Percentiles rank a stretch among this genome's conserved stretches.
Evolutionary conservation across 2,797 vertebrate species (phyloP).

Genomic region (Crenuchus spilurus): DNA sequence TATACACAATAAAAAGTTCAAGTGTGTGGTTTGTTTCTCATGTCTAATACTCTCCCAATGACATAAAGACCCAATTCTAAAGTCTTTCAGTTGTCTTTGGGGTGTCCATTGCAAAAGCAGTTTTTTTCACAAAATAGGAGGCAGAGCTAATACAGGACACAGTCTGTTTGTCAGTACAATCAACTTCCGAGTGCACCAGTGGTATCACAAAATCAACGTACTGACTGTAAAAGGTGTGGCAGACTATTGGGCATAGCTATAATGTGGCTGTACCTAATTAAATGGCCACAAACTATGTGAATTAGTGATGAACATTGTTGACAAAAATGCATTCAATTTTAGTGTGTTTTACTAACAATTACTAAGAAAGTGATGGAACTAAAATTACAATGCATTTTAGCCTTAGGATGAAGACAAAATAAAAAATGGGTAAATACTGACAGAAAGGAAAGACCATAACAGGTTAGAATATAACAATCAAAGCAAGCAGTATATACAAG

Average conservation of each 20-base stretch:
- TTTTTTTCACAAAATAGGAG: too few relatives aligned
- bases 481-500: constrained; percentile 9
- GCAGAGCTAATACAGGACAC: too few relatives aligned
- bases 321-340: not conserved
- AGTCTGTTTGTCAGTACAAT: not conserved
- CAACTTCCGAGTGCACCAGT: not conserved
- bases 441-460: not conserved
- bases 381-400: not conserved
- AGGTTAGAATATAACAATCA: not conserved
- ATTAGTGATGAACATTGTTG: too few relatives aligned
- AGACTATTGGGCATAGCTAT: not conserved
- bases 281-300: not conserved
- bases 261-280: not conserved
- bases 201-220: not conserved
- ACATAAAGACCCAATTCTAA: too few relatives aligned
- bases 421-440: not conserved
- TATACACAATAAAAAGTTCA: too few relatives aligned
- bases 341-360: not conserved
- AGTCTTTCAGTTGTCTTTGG: too few relatives aligned
- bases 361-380: not conserved
- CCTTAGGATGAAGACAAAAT: not conserved
- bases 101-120: too few relatives aligned
- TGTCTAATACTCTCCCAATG: too few relatives aligned
- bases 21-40: too few relatives aligned
- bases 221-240: not conserved